Evolutionary conservation across 2,888 invertebrate genomes (phyloP).

Genomic region (Euplexia lucipara): DNA sequence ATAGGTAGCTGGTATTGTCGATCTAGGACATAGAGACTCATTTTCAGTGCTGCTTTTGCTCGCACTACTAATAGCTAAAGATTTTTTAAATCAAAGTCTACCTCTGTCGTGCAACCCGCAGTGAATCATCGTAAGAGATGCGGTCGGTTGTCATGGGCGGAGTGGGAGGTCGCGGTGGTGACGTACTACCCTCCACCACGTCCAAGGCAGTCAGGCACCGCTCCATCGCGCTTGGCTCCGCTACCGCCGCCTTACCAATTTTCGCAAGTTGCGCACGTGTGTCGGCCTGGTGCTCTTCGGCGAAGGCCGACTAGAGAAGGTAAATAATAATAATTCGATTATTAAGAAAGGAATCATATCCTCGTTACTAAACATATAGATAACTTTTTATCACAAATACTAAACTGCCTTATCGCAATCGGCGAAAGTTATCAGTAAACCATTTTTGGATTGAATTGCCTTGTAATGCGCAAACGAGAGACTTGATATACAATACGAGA

Average conservation of each 20-base stretch:
- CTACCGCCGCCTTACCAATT: slow-evolving; percentile 84
- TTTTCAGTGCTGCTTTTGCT: not conserved
- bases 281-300: slow-evolving; percentile 80
- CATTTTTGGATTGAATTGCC: not conserved
- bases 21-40: not conserved
- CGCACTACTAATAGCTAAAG: not conserved
- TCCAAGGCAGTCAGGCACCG: slow-evolving; percentile 82
- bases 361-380: not conserved
- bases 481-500: not conserved
- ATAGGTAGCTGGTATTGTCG: not conserved
- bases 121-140: slow-evolving; percentile 83
- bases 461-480: not conserved
- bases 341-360: not conserved
- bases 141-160: slow-evolving; percentile 83
- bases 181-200: slow-evolving; percentile 83
- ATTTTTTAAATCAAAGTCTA: slow-evolving; percentile 49
- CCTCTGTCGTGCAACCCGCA: slow-evolving; percentile 77
- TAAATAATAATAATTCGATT: not conserved
- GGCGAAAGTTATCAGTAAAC: not conserved
- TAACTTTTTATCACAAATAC: not conserved
- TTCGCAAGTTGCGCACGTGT: slow-evolving; percentile 79
- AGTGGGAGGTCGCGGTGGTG: slow-evolving; percentile 78
- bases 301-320: slow-evolving; percentile 74
- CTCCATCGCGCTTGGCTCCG: slow-evolving; percentile 83
- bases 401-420: not conserved